These are phyloP conservation scores for Pandemis heparana DNA, from an alignment of 2,888 invertebrate genomes.

Conservation along the genomic window DNA sequence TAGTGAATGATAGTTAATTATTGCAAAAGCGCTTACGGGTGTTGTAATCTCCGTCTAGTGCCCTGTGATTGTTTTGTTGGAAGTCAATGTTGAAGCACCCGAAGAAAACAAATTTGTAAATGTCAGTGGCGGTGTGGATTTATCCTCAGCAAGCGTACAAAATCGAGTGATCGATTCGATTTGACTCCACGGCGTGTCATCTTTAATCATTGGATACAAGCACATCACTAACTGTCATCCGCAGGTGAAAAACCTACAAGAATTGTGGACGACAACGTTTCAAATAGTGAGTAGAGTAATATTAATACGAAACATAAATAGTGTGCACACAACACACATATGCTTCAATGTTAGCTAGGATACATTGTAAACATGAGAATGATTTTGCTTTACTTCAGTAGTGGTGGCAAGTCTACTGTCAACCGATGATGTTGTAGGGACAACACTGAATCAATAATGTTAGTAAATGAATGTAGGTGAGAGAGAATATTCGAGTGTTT, in stretches of 20 bases:
- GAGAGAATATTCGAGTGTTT: conserved; percentile 54
- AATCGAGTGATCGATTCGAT: conserved; percentile 75
- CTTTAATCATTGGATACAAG: conserved; percentile 65
- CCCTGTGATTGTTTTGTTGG: conserved; percentile 81
- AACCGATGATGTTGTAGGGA: conserved; percentile 23
- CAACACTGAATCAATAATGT: conserved; percentile 43
- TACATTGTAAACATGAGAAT: conserved; percentile 25
- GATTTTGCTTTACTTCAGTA: conserved; percentile 10
- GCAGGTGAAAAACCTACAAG: conserved; percentile 77
- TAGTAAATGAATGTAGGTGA: conserved; percentile 53
- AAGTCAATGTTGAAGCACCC: conserved; percentile 65
- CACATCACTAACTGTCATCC: conserved; percentile 77
- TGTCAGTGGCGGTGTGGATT: conserved; percentile 75
- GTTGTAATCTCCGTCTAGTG: conserved; percentile 76
- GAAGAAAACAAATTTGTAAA: conserved; percentile 64
- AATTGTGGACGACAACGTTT: conserved; percentile 81
- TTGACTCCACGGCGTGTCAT: conserved; percentile 68
- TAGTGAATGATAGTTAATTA: conserved; percentile 83
- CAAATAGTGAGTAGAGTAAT: conserved; percentile 81
- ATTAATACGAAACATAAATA: conserved; percentile 30
- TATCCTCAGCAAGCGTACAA: conserved; percentile 60
- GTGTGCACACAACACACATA: conserved; percentile 16
- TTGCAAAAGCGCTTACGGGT: conserved; percentile 74
- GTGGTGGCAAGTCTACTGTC: conserved; percentile 1
- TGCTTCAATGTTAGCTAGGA: conserved; percentile 18